Conservation (phyloP, 2,113 vertebrate genomes). For the Mormyrus lacerda region DNA sequence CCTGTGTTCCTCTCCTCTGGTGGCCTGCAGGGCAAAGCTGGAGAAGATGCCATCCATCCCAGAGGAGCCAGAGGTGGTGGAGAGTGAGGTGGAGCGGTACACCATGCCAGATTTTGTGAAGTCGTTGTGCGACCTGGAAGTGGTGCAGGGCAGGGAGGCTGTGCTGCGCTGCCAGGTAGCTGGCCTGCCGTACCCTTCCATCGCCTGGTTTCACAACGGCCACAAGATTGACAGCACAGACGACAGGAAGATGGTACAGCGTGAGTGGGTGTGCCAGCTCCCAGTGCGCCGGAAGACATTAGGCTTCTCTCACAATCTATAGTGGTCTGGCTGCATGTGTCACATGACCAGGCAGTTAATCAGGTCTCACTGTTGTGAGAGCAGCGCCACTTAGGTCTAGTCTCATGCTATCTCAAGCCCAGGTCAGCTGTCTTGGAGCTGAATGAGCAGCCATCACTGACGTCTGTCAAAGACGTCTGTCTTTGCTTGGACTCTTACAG, state of each 20-base stretch:
- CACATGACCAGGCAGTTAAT: background rate
- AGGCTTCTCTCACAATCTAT: background rate
- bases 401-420: background rate
- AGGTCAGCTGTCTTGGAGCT: background rate
- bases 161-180: constrained; percentile 91
- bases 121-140: constrained; percentile 85
- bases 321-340: background rate
- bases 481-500: constrained; percentile 50
- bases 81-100: constrained; percentile 81
- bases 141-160: constrained; percentile 85
- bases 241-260: constrained; percentile 92
- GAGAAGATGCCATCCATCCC: constrained; percentile 99
- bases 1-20: background rate
- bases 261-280: constrained; percentile 53
- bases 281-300: background rate
- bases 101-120: constrained; percentile 95
- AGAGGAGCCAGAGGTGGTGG: constrained; percentile 85
- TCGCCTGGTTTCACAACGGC: constrained; percentile 94
- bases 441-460: background rate
- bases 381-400: background rate
- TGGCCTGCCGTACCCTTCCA: constrained; percentile 86
- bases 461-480: background rate
- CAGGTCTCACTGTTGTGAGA: background rate
- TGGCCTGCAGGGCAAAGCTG: constrained; percentile 77
- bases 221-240: constrained; percentile 85